Percentiles rank a stretch among this genome's conserved stretches.
phyloP scores from a whole-genome alignment of 2,797 vertebrate species.

The Gorsachius magnificus region DNA sequence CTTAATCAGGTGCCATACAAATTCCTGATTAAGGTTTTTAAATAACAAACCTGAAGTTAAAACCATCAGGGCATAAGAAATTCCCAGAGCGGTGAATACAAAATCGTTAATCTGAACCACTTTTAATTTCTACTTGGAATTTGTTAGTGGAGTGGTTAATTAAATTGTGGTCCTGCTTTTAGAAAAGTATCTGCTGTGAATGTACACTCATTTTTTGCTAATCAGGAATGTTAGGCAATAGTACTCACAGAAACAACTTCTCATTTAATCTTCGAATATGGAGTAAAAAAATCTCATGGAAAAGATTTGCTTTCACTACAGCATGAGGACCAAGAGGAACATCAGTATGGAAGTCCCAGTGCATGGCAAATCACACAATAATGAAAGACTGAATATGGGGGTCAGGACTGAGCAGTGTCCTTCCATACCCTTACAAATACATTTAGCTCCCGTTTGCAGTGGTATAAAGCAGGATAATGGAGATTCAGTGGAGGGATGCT shows the following conservation, averaged over 20 bases:
- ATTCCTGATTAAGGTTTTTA: conserved; percentile 56
- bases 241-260: neutral
- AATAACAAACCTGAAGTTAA: conserved; percentile 53
- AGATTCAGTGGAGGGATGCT: neutral
- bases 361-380: neutral
- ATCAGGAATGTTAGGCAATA: neutral
- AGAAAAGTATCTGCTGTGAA: conserved; percentile 6
- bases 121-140: conserved; percentile 40
- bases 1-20: conserved; percentile 42
- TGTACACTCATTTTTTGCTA: neutral
- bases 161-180: conserved; percentile 15
- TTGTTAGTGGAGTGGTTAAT: conserved; percentile 3
- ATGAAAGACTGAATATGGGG: neutral
- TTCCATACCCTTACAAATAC: neutral
- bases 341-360: neutral
- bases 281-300: neutral
- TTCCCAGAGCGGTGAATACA: neutral
- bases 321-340: neutral
- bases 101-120: conserved; percentile 46
- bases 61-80: neutral
- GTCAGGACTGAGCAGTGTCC: neutral
- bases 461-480: neutral
- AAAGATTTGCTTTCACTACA: neutral
- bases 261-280: neutral
- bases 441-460: neutral